Percentiles rank a stretch among this genome's conserved stretches.
phyloP scores from a whole-genome alignment of 2,888 invertebrate genomes.

The Oligia latruncula region DNA sequence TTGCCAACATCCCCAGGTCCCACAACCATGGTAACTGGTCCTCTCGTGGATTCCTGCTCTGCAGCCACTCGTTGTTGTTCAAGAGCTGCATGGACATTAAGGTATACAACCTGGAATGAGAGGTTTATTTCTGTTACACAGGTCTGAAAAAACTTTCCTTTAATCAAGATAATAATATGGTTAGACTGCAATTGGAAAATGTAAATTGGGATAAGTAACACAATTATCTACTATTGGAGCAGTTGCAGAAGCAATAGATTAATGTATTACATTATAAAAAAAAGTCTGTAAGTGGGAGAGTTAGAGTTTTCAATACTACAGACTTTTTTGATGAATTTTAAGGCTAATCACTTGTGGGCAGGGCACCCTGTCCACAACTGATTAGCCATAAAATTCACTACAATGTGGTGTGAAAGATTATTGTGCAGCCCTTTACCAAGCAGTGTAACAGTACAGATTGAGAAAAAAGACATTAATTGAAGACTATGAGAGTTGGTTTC shows the following conservation, averaged over 20 bases:
- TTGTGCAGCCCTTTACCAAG: neutral
- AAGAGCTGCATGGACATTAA: slow-evolving; percentile 98
- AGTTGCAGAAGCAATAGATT: neutral
- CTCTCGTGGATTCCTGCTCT: slow-evolving; percentile 93
- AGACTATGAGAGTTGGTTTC: neutral
- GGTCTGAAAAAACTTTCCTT: neutral
- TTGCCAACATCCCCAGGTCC: slow-evolving; percentile 99
- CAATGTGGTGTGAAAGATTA: neutral
- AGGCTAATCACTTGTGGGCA: too few relatives aligned
- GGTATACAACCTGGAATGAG: slow-evolving; percentile 92
- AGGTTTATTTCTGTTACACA: neutral
- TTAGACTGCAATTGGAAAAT: too few relatives aligned
- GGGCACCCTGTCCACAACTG: neutral
- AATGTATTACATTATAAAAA: neutral
- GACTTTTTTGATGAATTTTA: too few relatives aligned
- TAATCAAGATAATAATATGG: too few relatives aligned
- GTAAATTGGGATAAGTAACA: neutral
- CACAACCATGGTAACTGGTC: slow-evolving; percentile 97
- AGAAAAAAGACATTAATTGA: neutral
- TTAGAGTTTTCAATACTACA: too few relatives aligned
- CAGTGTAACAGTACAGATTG: neutral
- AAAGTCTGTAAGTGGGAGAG: too few relatives aligned
- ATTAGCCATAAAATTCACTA: neutral
- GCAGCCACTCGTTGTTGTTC: slow-evolving; percentile 96
- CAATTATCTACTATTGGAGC: neutral